Percentiles rank a stretch among this genome's conserved stretches.
Conservation (phyloP, 2,888 invertebrate species). For the Toxonevra muliebris region DNA sequence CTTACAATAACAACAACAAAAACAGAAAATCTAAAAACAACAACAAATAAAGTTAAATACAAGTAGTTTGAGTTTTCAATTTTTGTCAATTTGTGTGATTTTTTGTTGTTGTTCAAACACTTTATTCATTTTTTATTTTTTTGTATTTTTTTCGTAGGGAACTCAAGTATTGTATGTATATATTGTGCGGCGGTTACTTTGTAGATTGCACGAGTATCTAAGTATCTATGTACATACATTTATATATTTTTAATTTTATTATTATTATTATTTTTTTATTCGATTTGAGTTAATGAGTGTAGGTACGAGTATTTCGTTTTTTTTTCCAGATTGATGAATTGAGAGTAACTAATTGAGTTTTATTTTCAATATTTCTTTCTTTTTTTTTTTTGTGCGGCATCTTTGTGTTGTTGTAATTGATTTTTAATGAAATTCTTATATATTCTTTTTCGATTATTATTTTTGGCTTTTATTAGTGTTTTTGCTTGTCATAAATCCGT, state of each 20-base stretch:
- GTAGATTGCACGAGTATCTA: background rate
- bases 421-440: conserved; percentile 17
- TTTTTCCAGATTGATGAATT: conserved; percentile 27
- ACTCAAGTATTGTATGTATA: conserved; percentile 6
- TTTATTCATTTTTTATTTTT: conserved; percentile 6
- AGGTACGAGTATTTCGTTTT: background rate
- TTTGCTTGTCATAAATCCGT: conserved; percentile 6
- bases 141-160: background rate
- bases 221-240: background rate
- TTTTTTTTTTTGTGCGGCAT: background rate
- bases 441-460: background rate
- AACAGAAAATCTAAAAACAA: background rate
- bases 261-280: conserved; percentile 18
- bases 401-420: conserved; percentile 15
- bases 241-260: conserved; percentile 3
- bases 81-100: conserved; percentile 11
- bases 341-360: conserved; percentile 30
- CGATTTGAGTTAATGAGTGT: conserved; percentile 17
- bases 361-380: conserved; percentile 11
- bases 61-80: conserved; percentile 10
- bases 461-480: background rate
- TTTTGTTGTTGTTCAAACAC: background rate
- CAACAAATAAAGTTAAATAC: conserved; percentile 5
- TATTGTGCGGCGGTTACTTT: conserved; percentile 3
- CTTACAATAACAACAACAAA: background rate